Base-by-base conservation (phyloP, 2,797 vertebrate species). In the Lerista edwardsae region DNA sequence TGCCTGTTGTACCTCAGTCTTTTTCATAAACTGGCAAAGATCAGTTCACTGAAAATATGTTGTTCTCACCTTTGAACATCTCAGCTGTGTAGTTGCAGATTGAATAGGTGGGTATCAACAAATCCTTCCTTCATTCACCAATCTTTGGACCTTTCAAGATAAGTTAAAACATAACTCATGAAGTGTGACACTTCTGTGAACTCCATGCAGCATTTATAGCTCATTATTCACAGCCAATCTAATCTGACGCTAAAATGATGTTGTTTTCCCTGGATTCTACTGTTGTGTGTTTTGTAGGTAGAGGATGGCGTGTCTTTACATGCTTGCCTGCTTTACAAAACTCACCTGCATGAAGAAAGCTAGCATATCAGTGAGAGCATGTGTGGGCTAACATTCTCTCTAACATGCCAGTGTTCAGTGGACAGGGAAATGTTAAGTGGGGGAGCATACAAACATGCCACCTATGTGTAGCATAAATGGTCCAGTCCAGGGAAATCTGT, bases 11-110 rank as follows among this genome's bases (percentile, higher is more conserved):
- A 88, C 82, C 77, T 95, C 8, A 90, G 93, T 67, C 76, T 95
- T 76, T 95, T 94, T 67, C 89, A 84, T 85, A 74, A 92, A 47
- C 80, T 95, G 62, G 92, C 83, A 82, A 86, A 83, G 29, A 7
- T 4, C 79, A 85, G 27, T 2, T 0, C 79, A 36, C 5, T 10
- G 89, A 84, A 87, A 96, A 94, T 39, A 81, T 92, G 25, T 90
- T 95, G 78, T 86, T 95, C 79, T 94, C 89, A 64, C 94, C 94
- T n/a, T 71, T 94, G 79, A 59, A 85, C 95, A 2, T 90, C 90
- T 55, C 94, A 94, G 88, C 80, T 95, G 31, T 61, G 94, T 25
- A 93, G 93, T 9, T 86, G 94, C 2, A n/a, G 84, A 86, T 93
- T 0, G 85, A 93, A 69, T 79, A 93, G 91, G 94, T 96, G 51